Evolutionary conservation across 2,888 invertebrate species (phyloP), one percentile per base, ranked within the genome.

Genomic region (Embidobia sp.): DNA sequence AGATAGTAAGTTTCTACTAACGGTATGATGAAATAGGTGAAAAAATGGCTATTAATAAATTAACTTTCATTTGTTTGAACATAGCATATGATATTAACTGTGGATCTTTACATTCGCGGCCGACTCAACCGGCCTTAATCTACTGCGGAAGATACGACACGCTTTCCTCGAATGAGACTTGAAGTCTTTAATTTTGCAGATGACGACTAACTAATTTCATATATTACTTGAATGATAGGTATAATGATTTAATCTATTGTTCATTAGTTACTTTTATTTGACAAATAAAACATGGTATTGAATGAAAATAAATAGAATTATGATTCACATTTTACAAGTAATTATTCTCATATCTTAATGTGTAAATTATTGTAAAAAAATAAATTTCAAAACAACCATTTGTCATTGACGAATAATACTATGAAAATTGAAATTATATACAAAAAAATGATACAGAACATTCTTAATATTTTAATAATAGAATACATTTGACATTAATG

Each of bases 71-170:
- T 40, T 27, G 27, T 63, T 63, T 15, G 37, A 29, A 55, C 37
- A 37, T 46, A 64, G 42, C 55, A 33, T 27, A n/a, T 19, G 64
- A 64, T 57, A 59, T 51, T 59, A 31, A 22, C 48, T 19, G 13
- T 46, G 55, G 26, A 63, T 61, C 37, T 61, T 35, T 49, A 67
- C 73, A 49, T 49, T 61, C 10, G 40, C 69, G 77, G 77, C 77
- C 72, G 77, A 77, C 77, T 73, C 77, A 37, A 77, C 64, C 73
- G 73, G 73, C 73, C 77, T 77, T 77, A 77, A 77, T 77, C 77
- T 77, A 77, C 77, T 77, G 77, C 69, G 55, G 67, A 73, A 67
- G 67, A 55, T 61, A 67, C 66, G 77, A 67, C 72, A 73, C 73
- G 77, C 77, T 69, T 69, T 69, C 61, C 49, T 57, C 37, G 8